Conservation (phyloP, 2,888 invertebrate species). For the Caenorhabditis wallacei region DNA sequence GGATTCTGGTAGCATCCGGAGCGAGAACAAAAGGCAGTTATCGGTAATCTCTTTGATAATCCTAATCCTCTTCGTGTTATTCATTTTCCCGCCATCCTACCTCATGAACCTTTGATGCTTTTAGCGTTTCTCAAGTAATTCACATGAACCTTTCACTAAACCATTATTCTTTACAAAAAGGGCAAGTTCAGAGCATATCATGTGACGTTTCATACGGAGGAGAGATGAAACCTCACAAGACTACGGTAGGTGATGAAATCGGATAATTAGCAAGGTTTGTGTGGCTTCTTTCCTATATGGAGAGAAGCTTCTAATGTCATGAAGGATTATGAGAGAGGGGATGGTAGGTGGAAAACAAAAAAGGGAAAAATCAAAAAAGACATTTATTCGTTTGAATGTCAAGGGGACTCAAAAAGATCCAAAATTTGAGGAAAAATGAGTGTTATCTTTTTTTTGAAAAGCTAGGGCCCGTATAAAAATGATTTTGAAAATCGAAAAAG, state of each 20-base stretch:
- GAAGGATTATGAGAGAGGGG: neutral
- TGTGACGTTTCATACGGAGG: constrained; percentile 3
- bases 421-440: no score
- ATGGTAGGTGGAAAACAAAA: neutral
- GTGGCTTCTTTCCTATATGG: neutral
- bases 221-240: constrained; percentile 14
- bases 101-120: neutral
- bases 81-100: neutral
- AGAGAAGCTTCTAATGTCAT: neutral
- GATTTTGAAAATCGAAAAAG: no score
- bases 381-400: no score
- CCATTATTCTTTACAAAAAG: neutral
- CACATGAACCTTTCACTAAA: constrained; percentile 5
- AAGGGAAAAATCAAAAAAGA: neutral
- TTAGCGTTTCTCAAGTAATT: neutral
- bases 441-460: no score
- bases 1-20: constrained; percentile 4
- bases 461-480: no score
- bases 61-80: neutral
- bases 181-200: neutral
- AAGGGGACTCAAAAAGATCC: no score
- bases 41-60: constrained; percentile 13
- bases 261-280: constrained; percentile 25
- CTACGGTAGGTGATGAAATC: constrained; percentile 40
- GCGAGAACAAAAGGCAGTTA: constrained; percentile 17